Percentiles rank a stretch among this genome's conserved stretches.
These are phyloP conservation scores for Hyposoter dolosus DNA, from an alignment of 2,888 invertebrate genomes.

Conservation along the genomic window DNA sequence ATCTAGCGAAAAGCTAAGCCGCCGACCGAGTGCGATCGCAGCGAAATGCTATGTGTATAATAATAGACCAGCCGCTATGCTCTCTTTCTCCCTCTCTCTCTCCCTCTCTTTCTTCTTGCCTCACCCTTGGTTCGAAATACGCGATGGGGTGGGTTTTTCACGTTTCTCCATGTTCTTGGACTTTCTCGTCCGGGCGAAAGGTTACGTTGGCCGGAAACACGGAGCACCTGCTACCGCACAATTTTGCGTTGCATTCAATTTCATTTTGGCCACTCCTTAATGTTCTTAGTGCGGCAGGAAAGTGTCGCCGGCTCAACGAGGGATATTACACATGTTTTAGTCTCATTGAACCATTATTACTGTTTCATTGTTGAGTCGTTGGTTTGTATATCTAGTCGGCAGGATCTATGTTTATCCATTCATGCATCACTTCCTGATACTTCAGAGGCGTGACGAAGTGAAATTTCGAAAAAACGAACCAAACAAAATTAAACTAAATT, in stretches of 20 bases:
- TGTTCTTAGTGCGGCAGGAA: background rate
- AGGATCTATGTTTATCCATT: background rate
- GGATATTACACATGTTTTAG: constrained; percentile 28
- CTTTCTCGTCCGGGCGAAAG: constrained; percentile 49
- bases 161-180: constrained; percentile 42
- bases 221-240: constrained; percentile 52
- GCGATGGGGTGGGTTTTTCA: constrained; percentile 36
- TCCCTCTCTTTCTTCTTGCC: constrained; percentile 1
- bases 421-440: background rate
- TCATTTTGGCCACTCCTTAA: constrained; percentile 38
- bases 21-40: constrained; percentile 47
- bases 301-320: constrained; percentile 11
- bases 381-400: background rate
- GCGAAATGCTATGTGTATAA: constrained; percentile 48
- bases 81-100: background rate
- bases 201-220: constrained; percentile 52
- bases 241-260: constrained; percentile 52
- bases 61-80: constrained; percentile 22
- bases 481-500: background rate
- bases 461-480: background rate
- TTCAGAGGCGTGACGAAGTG: no score
- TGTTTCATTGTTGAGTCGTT: background rate
- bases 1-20: constrained; percentile 77
- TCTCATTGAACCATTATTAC: constrained; percentile 27
- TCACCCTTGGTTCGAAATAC: background rate